Percentiles rank a stretch among this genome's conserved stretches.
phyloP scores from a whole-genome alignment of 2,888 invertebrate species.

The Machimus atricapillus region DNA sequence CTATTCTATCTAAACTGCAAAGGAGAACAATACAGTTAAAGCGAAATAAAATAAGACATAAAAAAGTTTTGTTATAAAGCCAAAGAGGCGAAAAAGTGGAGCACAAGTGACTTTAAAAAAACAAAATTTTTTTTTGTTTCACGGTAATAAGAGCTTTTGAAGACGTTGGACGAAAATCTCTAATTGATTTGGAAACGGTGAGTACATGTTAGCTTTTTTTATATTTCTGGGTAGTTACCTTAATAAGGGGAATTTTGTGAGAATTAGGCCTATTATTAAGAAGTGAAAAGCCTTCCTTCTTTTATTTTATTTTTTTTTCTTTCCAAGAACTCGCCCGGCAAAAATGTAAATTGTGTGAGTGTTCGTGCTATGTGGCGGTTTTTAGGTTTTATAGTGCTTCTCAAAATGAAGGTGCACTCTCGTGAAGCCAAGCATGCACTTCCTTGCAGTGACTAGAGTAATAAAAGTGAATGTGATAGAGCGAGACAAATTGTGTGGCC shows the following conservation, averaged over 20 bases:
- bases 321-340: not conserved
- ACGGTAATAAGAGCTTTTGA: not conserved
- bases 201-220: not conserved
- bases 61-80: not conserved
- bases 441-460: not conserved
- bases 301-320: not conserved
- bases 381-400: not conserved
- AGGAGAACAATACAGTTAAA: conserved; percentile 21
- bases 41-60: conserved; percentile 28
- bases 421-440: not conserved
- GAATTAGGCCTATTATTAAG: not conserved
- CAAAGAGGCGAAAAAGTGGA: not conserved
- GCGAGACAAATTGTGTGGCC: conserved; percentile 10
- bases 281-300: not conserved
- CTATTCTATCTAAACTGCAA: not conserved
- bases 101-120: not conserved
- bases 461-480: conserved; percentile 29
- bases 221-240: not conserved
- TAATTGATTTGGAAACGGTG: not conserved
- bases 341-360: not conserved
- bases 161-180: not conserved
- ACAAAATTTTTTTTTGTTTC: not conserved
- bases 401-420: not conserved
- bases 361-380: not conserved
- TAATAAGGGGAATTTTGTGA: not conserved